Evolutionary conservation across 2,888 invertebrate genomes (phyloP).

Genomic region (Ophraella communa): DNA sequence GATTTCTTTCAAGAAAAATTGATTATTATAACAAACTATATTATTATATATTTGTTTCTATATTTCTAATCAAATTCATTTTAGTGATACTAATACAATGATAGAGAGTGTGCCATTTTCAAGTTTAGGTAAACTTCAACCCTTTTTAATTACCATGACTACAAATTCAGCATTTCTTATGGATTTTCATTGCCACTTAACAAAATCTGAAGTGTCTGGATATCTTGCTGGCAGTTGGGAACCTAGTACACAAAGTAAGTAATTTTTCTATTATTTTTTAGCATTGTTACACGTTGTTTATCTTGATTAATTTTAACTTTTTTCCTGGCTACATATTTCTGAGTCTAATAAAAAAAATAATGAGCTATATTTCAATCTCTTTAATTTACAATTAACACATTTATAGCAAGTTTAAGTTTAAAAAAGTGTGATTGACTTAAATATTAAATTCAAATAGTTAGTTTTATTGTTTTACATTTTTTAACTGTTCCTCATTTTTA

Average conservation of each 20-base stretch:
- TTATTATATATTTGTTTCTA: too few species aligned
- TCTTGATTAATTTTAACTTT: not conserved
- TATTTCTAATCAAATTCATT: constrained; percentile 19
- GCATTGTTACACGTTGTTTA: not conserved
- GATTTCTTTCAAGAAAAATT: too few species aligned
- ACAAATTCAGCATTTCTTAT: constrained; percentile 87
- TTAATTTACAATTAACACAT: too few species aligned
- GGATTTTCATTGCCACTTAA: constrained; percentile 93
- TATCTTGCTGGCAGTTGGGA: constrained; percentile 97
- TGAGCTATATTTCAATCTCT: too few species aligned
- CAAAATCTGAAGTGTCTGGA: constrained; percentile 94
- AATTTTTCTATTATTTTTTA: constrained; percentile 14
- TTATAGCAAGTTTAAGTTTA: too few species aligned
- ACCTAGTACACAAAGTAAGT: constrained; percentile 89
- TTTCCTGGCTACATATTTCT: too few species aligned
- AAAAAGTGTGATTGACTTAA: too few species aligned
- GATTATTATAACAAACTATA: too few species aligned
- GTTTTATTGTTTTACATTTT: too few species aligned
- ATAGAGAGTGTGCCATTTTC: constrained; percentile 90
- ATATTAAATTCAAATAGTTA: too few species aligned
- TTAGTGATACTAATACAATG: constrained; percentile 88
- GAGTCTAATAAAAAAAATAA: too few species aligned
- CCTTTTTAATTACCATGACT: constrained; percentile 86
- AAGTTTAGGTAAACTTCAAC: constrained; percentile 88
- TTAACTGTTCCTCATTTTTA: constrained; percentile 57